phyloP scores from a whole-genome alignment of 2,797 vertebrate species.

The Lindbergichthys nudifrons region DNA sequence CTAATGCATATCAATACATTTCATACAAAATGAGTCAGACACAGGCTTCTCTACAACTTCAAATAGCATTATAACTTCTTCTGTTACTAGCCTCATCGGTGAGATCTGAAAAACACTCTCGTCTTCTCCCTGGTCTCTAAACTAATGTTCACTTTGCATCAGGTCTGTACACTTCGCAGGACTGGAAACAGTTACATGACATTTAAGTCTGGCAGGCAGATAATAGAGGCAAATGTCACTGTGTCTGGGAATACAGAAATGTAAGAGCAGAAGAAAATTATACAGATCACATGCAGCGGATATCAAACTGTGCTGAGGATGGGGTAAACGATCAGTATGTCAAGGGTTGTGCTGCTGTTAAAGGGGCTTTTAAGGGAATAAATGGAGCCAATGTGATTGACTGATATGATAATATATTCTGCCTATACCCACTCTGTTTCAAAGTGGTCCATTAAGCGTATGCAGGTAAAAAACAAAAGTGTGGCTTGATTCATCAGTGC shows the following conservation, averaged over 20 bases:
- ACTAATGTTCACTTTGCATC: slow-evolving; percentile 48
- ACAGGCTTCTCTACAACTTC: background rate
- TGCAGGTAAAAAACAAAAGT: slow-evolving; percentile 5
- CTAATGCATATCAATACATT: background rate
- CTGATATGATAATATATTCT: background rate
- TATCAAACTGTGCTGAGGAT: background rate
- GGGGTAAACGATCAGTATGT: slow-evolving; percentile 8
- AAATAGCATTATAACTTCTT: background rate
- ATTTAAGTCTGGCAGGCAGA: slow-evolving; percentile 23
- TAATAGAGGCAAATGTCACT: slow-evolving; percentile 23
- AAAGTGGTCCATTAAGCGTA: background rate
- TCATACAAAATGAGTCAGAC: slow-evolving; percentile 19
- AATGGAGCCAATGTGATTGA: background rate
- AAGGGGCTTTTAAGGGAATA: slow-evolving; percentile 4
- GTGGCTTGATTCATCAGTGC: background rate
- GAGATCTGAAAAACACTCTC: slow-evolving; percentile 27
- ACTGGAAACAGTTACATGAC: slow-evolving; percentile 14
- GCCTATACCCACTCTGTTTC: slow-evolving; percentile 7
- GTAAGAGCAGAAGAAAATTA: slow-evolving; percentile 14
- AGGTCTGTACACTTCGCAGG: slow-evolving; percentile 23
- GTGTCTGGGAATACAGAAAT: background rate
- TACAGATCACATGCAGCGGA: background rate
- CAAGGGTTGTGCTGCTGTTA: background rate
- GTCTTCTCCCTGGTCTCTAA: slow-evolving; percentile 27
- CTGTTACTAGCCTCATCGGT: slow-evolving; percentile 9